Evolutionary conservation across 1,140 invertebrate genomes (phyloP), one percentile per base, ranked within the genome.

Genomic region (Bombus haemorrhoidalis): DNA sequence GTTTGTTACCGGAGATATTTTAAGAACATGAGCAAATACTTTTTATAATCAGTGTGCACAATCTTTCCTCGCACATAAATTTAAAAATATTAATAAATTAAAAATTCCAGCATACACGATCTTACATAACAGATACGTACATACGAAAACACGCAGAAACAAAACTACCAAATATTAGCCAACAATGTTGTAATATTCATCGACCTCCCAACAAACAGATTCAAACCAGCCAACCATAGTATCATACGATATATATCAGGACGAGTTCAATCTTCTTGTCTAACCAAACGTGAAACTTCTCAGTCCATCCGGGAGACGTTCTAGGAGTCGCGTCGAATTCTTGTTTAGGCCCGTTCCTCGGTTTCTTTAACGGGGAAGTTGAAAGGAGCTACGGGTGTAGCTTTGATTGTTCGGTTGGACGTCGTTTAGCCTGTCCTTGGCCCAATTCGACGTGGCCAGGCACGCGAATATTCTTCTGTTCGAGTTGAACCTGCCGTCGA

Each of bases 401-500:
- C 74, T 83, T 68, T 69, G 43, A 83, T 82, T 71, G 53, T 43
- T 41, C 34, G 68, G 15, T 18, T 68, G 28, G 77, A 34, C 18
- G 76, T 25, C 13, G 57, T 43, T 43, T 37, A 66, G 13, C 28
- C 4, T 79, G 86, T 91, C 92, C 91, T 71, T 92, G 92, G 79
- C 91, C 91, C 77, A 82, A 81, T 90, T 92, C 39, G 32, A 32
- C 72, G 28, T 62, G 81, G 82, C 68, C 84, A 87, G 57, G 41
- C 76, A 85, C 82, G 81, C 89, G 74, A 92, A 91, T 89, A 75
- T 73, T 81, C 85, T 81, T 81, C 79, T 88, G 79, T 82, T 86
- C 77, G 87, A 92, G 88, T 83, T n/a, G 88, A 88, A 92, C 88
- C 28, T 74, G 81, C 25, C 64, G n/a, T 78, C 79, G 86, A 89